phyloP scores from a whole-genome alignment of 2,888 invertebrate genomes.

The Brachypalpus laphriformis region DNA sequence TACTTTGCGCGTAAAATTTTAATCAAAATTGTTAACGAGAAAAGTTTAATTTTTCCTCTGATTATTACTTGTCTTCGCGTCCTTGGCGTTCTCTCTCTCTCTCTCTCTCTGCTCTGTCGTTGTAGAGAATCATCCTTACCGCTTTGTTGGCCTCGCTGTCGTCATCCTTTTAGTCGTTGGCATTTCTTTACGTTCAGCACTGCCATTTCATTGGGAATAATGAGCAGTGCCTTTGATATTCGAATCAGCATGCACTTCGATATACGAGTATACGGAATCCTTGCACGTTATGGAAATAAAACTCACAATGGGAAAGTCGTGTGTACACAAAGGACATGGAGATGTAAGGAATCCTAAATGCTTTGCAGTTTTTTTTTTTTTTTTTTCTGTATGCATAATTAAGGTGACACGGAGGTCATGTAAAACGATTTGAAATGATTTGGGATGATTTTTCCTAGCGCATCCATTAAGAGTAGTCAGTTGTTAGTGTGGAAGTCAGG shows the following conservation, averaged over 20 bases:
- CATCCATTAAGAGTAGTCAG: neutral
- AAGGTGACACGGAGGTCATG: conserved; percentile 36
- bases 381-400: conserved; percentile 50
- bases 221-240: conserved; percentile 66
- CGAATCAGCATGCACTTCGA: conserved; percentile 51
- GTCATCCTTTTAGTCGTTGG: conserved; percentile 39
- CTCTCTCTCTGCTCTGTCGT: neutral
- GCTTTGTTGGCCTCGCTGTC: conserved; percentile 22
- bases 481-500: neutral
- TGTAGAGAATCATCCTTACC: neutral
- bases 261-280: conserved; percentile 13
- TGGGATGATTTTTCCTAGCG: neutral
- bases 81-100: conserved; percentile 3
- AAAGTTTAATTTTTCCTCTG: conserved; percentile 76
- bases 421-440: neutral
- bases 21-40: conserved; percentile 76
- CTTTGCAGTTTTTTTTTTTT: conserved; percentile 29
- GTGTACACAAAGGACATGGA: conserved; percentile 31
- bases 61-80: conserved; percentile 75
- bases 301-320: conserved; percentile 7
- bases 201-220: conserved; percentile 63
- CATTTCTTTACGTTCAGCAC: conserved; percentile 57
- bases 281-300: conserved; percentile 10
- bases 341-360: conserved; percentile 27
- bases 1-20: conserved; percentile 75